Evolutionary conservation across 2,888 invertebrate genomes (phyloP).

Genomic region (Heliconius ismenius): DNA sequence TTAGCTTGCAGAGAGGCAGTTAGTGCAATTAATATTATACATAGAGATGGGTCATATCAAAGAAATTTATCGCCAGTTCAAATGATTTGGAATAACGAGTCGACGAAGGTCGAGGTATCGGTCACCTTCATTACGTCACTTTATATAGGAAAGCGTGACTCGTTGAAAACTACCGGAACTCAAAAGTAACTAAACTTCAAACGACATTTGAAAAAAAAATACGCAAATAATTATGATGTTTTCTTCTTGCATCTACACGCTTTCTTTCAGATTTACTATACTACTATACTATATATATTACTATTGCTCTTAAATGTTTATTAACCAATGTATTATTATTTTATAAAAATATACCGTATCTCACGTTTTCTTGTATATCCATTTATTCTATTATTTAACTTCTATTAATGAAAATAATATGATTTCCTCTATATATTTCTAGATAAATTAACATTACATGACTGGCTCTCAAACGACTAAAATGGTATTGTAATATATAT

Average conservation of each 20-base stretch:
- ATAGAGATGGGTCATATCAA: conserved; percentile 21
- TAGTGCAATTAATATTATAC: too few species aligned
- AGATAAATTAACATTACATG: not conserved
- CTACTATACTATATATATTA: too few species aligned
- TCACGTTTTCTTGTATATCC: not conserved
- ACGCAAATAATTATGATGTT: not conserved
- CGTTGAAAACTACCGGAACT: not conserved
- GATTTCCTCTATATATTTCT: not conserved
- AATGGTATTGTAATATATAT: not conserved
- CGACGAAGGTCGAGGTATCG: conserved; percentile 25
- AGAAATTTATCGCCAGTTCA: conserved; percentile 13
- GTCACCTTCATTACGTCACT: conserved; percentile 45
- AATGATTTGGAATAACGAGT: conserved; percentile 4
- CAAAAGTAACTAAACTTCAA: not conserved
- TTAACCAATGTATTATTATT: not conserved
- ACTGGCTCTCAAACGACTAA: not conserved
- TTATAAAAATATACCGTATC: not conserved
- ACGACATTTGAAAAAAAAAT: too few species aligned
- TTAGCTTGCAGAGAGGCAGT: not conserved
- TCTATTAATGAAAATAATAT: not conserved
- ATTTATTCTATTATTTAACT: not conserved
- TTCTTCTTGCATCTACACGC: not conserved
- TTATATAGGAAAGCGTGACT: not conserved
- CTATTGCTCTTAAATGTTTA: not conserved
- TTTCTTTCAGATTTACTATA: not conserved